phyloP scores from a whole-genome alignment of 1,140 invertebrate genomes.

The Calycopis cecrops region DNA sequence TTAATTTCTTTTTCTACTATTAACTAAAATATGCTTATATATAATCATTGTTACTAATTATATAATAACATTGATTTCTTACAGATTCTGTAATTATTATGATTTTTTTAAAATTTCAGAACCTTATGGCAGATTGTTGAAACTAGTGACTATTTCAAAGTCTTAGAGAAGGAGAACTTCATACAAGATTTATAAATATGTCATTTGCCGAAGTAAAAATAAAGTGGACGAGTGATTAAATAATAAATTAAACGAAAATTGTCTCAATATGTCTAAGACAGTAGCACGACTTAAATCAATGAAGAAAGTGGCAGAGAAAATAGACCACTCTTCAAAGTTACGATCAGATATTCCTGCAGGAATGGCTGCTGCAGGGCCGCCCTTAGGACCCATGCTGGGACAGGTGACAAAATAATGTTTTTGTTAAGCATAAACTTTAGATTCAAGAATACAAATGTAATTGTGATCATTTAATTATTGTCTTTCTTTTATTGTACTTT shows the following conservation, averaged over 20 bases:
- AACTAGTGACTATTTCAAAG: neutral
- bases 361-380: constrained; percentile 89
- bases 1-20: no score
- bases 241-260: neutral
- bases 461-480: neutral
- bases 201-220: no score
- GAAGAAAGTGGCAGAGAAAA: constrained; percentile 83
- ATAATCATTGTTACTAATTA: no score
- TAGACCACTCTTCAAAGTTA: constrained; percentile 84
- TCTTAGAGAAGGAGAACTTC: no score
- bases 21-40: no score
- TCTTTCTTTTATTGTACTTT: constrained; percentile 23
- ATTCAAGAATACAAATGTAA: neutral
- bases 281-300: constrained; percentile 78
- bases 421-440: no score
- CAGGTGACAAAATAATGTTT: no score
- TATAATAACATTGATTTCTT: no score
- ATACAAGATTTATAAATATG: no score
- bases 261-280: constrained; percentile 81
- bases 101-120: neutral
- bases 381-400: constrained; percentile 93
- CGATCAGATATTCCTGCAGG: constrained; percentile 89
- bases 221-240: neutral
- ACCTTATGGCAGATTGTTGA: neutral
- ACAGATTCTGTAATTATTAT: no score